These are phyloP conservation scores for Erpornis zantholeuca DNA, from an alignment of 2,113 vertebrate species.

Conservation along the genomic window DNA sequence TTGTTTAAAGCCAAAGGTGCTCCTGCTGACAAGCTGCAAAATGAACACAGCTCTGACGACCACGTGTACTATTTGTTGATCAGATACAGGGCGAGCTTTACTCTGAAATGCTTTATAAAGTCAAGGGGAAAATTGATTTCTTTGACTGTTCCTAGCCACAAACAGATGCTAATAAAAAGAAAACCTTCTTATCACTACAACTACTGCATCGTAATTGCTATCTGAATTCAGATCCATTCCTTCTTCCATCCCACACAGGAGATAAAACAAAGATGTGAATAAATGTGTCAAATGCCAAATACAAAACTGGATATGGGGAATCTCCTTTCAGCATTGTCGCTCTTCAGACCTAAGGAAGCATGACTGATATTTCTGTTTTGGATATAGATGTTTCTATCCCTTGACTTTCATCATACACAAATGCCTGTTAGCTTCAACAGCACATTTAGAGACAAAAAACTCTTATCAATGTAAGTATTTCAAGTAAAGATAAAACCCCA, in stretches of 20 bases:
- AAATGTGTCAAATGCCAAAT: background rate
- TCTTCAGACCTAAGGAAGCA: background rate
- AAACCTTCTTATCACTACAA: background rate
- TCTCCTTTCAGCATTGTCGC: background rate
- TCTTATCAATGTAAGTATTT: background rate
- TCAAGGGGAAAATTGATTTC: background rate
- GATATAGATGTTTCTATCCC: background rate
- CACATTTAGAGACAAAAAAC: background rate
- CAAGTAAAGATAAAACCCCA: background rate
- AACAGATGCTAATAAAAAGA: background rate
- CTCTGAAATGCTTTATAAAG: background rate
- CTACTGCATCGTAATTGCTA: background rate
- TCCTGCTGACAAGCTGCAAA: background rate
- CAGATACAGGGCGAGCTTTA: background rate
- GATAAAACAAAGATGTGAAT: background rate
- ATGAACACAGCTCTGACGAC: background rate
- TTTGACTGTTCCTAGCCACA: background rate
- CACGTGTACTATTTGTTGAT: background rate
- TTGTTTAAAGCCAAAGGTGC: background rate
- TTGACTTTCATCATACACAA: background rate
- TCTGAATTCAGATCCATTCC: background rate
- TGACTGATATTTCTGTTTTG: background rate
- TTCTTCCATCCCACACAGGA: background rate
- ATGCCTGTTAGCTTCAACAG: background rate
- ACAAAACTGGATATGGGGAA: background rate